Percentiles rank a stretch among this genome's conserved stretches.
Conservation (phyloP, 1,140 invertebrate species). For the Drosophila murphyi region DNA sequence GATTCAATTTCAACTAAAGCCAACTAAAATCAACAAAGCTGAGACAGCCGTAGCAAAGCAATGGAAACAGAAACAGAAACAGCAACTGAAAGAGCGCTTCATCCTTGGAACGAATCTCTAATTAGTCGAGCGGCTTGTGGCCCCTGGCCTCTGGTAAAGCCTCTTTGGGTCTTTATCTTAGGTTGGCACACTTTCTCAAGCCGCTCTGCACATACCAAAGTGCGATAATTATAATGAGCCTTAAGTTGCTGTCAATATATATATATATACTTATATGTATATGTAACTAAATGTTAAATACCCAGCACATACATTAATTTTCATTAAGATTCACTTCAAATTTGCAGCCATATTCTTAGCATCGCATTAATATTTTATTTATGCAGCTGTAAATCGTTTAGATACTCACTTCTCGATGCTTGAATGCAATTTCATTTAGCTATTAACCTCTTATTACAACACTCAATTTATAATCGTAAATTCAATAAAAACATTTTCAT, state of each 20-base stretch:
- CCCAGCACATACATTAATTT: background rate
- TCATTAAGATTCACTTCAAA: background rate
- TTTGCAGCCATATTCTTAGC: background rate
- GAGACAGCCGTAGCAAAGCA: slow-evolving; percentile 2
- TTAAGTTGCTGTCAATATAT: slow-evolving; percentile 33
- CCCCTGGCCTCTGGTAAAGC: slow-evolving; percentile 3
- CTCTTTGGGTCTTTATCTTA: slow-evolving; percentile 15
- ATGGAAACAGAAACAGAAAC: slow-evolving; percentile 25
- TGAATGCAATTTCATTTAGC: no score
- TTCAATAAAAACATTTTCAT: no score
- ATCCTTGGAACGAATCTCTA: slow-evolving; percentile 27
- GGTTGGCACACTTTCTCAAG: slow-evolving; percentile 14
- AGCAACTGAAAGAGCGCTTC: slow-evolving; percentile 10
- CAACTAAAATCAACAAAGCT: slow-evolving; percentile 24
- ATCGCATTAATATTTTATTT: background rate
- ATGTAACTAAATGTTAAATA: background rate
- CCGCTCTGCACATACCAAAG: slow-evolving; percentile 11
- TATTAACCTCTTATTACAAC: background rate
- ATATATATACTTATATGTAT: background rate
- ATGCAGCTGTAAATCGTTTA: background rate
- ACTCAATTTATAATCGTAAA: no score
- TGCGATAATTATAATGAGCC: slow-evolving; percentile 40
- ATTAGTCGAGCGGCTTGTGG: slow-evolving; percentile 32
- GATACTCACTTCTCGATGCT: no score
- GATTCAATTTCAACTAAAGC: slow-evolving; percentile 37